A percentile compares a stretch with the other conserved stretches of the same genome.
These are phyloP conservation scores for Leucopsar rothschildi DNA, from an alignment of 2,113 vertebrate genomes.

Conservation along the genomic window DNA sequence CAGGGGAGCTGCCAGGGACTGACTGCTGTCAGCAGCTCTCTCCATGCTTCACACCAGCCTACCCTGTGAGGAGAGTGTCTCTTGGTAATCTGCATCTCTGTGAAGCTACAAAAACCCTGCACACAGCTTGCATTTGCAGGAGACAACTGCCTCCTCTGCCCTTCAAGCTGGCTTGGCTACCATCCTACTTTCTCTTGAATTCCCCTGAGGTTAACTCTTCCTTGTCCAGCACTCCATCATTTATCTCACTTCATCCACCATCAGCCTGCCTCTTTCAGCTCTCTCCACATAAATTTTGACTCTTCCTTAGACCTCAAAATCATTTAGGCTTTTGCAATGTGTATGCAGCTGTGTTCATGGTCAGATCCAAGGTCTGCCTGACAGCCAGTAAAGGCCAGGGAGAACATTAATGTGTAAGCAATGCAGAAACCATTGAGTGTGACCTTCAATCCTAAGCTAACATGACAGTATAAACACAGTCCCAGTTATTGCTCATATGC, in stretches of 20 bases:
- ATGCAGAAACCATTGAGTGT: constrained; percentile 42
- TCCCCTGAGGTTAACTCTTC: neutral
- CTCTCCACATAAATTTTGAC: neutral
- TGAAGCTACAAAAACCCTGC: neutral
- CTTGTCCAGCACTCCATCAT: neutral
- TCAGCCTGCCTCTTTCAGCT: neutral
- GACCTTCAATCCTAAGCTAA: constrained; percentile 54
- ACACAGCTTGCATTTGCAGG: neutral
- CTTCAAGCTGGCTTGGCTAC: neutral
- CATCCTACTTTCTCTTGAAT: neutral
- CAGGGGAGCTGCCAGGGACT: neutral
- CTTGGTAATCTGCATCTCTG: neutral
- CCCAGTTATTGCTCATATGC: neutral
- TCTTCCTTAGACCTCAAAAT: neutral
- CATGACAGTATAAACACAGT: constrained; percentile 45
- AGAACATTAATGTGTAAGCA: neutral
- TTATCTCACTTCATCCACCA: neutral
- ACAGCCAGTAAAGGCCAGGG: neutral
- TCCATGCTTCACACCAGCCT: neutral
- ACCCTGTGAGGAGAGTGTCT: neutral
- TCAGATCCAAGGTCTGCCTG: neutral
- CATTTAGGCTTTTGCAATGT: neutral
- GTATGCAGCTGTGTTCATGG: constrained; percentile 7
- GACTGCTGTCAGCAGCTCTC: neutral
- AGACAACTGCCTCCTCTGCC: neutral